These are phyloP conservation scores for Pyrocephalus nanus DNA, from an alignment of 2,797 vertebrate genomes.

Conservation along the genomic window DNA sequence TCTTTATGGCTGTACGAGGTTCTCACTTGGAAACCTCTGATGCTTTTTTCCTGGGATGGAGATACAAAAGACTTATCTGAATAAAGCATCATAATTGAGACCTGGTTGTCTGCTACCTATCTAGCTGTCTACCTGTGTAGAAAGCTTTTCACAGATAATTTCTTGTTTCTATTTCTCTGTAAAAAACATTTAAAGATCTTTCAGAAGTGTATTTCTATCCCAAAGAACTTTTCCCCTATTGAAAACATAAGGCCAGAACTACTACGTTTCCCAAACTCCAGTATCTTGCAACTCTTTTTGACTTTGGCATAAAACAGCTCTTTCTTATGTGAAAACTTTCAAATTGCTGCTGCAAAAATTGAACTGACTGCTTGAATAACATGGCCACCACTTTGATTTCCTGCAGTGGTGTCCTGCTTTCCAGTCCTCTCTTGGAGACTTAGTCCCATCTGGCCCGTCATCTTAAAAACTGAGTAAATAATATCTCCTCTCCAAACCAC, in stretches of 20 bases:
- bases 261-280: neutral
- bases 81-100: neutral
- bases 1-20: neutral
- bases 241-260: neutral
- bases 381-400: neutral
- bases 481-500: neutral
- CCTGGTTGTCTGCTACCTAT: neutral
- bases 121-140: fast-evolving
- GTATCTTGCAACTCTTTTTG: neutral
- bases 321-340: neutral
- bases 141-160: neutral
- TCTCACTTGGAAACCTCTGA: neutral
- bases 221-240: neutral
- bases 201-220: neutral
- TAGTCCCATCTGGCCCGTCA: neutral
- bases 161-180: neutral
- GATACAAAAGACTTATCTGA: neutral
- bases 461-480: neutral
- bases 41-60: neutral
- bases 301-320: neutral
- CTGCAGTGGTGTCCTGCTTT: neutral
- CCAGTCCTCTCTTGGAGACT: neutral
- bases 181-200: neutral
- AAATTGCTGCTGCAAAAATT: neutral
- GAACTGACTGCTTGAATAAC: neutral